Conservation (phyloP, 2,113 vertebrate species). For the Nicator chloris region DNA sequence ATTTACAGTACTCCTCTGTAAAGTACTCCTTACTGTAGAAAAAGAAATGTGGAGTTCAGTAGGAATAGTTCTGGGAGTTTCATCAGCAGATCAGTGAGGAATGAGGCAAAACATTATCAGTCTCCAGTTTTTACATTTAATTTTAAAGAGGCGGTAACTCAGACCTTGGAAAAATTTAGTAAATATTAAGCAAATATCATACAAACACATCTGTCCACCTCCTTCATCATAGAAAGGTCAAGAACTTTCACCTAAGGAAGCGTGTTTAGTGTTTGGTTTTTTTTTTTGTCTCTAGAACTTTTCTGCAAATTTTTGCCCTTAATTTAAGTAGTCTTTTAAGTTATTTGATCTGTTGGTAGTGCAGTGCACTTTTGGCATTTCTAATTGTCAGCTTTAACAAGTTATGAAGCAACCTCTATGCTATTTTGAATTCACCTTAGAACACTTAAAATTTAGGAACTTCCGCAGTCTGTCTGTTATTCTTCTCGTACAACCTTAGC, state of each 20-base stretch:
- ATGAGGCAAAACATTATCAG: neutral
- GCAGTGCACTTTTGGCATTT: neutral
- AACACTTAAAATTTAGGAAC: neutral
- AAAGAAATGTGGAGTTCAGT: neutral
- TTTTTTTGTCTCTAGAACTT: neutral
- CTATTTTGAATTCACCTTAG: rapidly evolving
- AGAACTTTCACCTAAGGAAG: neutral
- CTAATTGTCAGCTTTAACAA: neutral
- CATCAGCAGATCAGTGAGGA: neutral
- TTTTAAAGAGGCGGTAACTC: neutral
- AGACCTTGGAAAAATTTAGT: neutral
- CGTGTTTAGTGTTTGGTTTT: neutral
- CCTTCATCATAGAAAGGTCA: neutral
- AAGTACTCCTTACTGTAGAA: neutral
- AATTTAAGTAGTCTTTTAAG: neutral
- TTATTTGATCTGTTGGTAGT: neutral
- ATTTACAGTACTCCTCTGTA: neutral
- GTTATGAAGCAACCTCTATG: neutral
- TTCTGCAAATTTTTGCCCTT: neutral
- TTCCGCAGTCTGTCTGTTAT: neutral
- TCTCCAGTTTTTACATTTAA: neutral
- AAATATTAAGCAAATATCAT: neutral
- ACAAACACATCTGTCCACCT: neutral
- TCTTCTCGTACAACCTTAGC: neutral
- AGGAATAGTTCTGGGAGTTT: neutral